Evolutionary conservation across 2,797 vertebrate species (phyloP).

Genomic region (Aselliscus stoliczkanus): DNA sequence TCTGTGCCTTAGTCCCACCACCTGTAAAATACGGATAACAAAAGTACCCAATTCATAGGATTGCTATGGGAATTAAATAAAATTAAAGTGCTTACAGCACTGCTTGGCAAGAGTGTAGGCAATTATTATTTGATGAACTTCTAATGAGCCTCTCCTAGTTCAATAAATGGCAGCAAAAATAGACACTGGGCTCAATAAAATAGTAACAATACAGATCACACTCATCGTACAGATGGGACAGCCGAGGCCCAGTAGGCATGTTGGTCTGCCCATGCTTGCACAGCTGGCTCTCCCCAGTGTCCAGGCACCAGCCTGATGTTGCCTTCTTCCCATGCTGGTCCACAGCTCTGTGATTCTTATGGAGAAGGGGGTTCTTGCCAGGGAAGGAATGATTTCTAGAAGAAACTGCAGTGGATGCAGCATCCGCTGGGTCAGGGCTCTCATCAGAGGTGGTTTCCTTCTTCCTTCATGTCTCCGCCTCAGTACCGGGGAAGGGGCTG

Average conservation of each 20-base stretch:
- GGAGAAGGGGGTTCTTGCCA: background rate
- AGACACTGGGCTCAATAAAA: background rate
- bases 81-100: background rate
- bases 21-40: background rate
- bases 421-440: background rate
- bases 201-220: background rate
- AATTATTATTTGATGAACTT: constrained; percentile 20
- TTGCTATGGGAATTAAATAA: background rate
- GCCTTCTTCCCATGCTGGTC: background rate
- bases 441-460: background rate
- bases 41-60: background rate
- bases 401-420: background rate
- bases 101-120: background rate
- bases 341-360: background rate
- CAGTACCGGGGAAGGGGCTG: background rate
- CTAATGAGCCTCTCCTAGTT: background rate
- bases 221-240: background rate
- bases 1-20: background rate
- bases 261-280: background rate
- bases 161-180: constrained; percentile 9
- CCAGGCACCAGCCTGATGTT: background rate
- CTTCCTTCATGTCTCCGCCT: background rate
- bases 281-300: background rate
- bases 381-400: background rate
- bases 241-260: background rate